Percentiles rank a stretch among this genome's conserved stretches.
phyloP scores from a whole-genome alignment of 2,113 vertebrate genomes.

The Lethenteron reissneri region DNA sequence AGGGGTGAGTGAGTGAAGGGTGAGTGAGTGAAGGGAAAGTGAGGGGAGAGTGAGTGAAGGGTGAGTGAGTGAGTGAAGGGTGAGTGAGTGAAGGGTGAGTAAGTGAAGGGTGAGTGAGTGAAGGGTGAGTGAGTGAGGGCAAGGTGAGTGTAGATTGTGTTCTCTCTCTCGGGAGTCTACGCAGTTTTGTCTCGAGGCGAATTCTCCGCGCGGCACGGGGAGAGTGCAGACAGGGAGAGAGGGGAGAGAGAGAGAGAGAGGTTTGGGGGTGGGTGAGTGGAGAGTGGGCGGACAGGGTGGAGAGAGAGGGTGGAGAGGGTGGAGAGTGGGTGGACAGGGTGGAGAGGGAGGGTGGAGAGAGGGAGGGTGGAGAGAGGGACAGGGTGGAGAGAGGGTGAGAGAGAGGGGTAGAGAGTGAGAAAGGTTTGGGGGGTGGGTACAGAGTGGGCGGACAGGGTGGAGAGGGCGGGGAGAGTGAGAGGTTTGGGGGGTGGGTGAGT shows the following conservation, averaged over 20 bases:
- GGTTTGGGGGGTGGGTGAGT: too few relatives aligned
- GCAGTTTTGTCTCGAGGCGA: not conserved
- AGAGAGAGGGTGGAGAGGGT: conserved; percentile 13
- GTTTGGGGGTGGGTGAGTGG: not conserved
- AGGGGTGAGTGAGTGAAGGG: not conserved
- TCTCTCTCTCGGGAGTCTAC: conserved; percentile 2
- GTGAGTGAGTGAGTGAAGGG: conserved; percentile 10
- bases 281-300: not conserved
- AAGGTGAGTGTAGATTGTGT: conserved; percentile 8
- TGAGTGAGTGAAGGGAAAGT: not conserved
- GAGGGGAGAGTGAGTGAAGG: conserved; percentile 3
- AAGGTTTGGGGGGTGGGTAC: too few relatives aligned
- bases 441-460: too few relatives aligned
- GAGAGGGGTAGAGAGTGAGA: too few relatives aligned
- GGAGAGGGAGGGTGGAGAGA: conserved; percentile 9
- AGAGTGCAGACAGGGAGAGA: not conserved
- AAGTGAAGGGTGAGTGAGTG: not conserved
- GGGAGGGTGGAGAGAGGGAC: conserved; percentile 7
- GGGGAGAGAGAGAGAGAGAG: not conserved
- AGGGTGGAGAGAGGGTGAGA: conserved; percentile 8
- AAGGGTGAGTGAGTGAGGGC: not conserved
- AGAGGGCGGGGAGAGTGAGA: too few relatives aligned
- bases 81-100: not conserved
- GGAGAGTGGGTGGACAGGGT: not conserved
- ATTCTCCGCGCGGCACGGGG: not conserved